Percentiles rank a stretch among this genome's conserved stretches.
Evolutionary conservation across 2,888 invertebrate species (phyloP).

Genomic region (Acanthosepion lycidas): DNA sequence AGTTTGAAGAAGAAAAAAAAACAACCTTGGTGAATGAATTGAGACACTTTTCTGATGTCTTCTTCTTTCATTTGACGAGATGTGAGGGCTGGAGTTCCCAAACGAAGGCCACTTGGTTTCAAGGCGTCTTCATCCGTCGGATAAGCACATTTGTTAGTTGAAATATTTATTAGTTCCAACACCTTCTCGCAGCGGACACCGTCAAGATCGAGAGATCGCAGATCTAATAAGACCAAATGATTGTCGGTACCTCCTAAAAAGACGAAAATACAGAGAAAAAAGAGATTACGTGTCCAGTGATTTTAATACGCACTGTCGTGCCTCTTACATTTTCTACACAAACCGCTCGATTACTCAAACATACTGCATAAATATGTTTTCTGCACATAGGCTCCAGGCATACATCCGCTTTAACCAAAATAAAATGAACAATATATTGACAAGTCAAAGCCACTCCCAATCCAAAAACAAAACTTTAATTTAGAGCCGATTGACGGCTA

Average conservation of each 20-base stretch:
- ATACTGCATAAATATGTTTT: no score
- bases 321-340: no score
- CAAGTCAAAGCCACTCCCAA: no score
- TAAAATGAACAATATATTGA: no score
- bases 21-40: constrained; percentile 86
- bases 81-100: constrained; percentile 96
- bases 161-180: constrained; percentile 91
- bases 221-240: constrained; percentile 90
- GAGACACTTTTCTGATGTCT: constrained; percentile 88
- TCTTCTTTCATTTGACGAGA: constrained; percentile 91
- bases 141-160: constrained; percentile 94
- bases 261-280: constrained; percentile 23
- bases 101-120: constrained; percentile 92
- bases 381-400: no score
- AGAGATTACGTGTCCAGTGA: no score
- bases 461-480: no score
- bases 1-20: not conserved
- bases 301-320: not conserved
- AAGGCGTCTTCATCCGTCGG: constrained; percentile 97
- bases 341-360: no score
- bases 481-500: no score
- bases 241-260: constrained; percentile 88
- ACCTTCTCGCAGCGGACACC: constrained; percentile 90
- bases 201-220: constrained; percentile 83
- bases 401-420: no score